Conservation (phyloP, 2,797 vertebrate genomes). For the Notolepis coatsorum region DNA sequence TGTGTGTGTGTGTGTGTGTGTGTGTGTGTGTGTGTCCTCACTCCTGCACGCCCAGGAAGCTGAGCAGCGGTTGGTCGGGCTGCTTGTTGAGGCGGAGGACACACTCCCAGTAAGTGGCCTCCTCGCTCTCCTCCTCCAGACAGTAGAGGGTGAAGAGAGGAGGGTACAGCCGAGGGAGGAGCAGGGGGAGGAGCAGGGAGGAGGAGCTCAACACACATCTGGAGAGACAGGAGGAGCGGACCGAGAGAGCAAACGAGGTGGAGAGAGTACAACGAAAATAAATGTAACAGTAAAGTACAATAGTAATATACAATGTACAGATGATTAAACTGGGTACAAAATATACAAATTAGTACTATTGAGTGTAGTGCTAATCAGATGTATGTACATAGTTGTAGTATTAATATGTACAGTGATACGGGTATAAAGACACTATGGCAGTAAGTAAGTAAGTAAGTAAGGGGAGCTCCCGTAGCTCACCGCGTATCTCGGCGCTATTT, state of each 20-base stretch:
- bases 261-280: no score
- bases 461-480: no score
- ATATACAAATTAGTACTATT: no score
- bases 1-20: neutral
- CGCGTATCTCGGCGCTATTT: no score
- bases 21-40: slow-evolving; percentile 58
- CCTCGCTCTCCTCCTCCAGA: slow-evolving; percentile 86
- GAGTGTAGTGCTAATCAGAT: no score
- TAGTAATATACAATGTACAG: no score
- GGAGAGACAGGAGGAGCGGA: neutral
- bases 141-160: slow-evolving; percentile 86
- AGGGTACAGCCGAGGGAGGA: slow-evolving; percentile 87
- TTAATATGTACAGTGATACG: no score
- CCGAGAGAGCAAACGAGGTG: neutral
- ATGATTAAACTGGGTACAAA: no score
- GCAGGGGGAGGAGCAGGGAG: slow-evolving; percentile 84
- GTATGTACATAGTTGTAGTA: no score
- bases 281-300: no score
- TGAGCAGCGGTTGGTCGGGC: slow-evolving; percentile 83
- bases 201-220: slow-evolving; percentile 87
- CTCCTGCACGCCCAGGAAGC: slow-evolving; percentile 87
- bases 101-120: slow-evolving; percentile 88
- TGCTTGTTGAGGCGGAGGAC: slow-evolving; percentile 89
- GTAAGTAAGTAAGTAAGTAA: no score
- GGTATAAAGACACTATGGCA: no score